Conservation (phyloP, 2,113 vertebrate genomes). For the Upupa epops region DNA sequence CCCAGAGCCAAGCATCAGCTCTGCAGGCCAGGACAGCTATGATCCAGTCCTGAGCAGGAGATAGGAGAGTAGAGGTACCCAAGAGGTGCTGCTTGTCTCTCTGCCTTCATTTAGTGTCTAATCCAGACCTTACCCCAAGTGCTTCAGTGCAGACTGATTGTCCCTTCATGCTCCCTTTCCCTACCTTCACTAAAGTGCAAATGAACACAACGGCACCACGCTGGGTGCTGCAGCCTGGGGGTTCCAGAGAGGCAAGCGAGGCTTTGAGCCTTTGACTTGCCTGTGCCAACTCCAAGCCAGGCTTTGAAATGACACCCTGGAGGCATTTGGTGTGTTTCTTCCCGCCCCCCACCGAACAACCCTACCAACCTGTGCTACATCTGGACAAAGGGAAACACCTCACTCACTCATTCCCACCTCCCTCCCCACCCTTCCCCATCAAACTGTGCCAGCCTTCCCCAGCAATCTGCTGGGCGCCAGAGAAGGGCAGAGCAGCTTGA, state of each 20-base stretch:
- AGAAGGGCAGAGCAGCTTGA: constrained; percentile 16
- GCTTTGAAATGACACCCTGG: neutral
- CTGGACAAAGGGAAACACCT: neutral
- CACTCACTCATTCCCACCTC: neutral
- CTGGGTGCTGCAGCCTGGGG: neutral
- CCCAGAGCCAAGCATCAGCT: neutral
- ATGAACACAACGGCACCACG: neutral
- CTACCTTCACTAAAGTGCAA: constrained; percentile 58
- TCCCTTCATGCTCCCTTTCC: neutral
- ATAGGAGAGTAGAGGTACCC: neutral
- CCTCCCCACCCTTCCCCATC: neutral
- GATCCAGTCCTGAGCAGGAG: neutral
- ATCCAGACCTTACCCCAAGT: neutral
- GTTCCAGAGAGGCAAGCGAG: neutral
- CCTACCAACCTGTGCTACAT: neutral
- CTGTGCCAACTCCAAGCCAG: neutral
- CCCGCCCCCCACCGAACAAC: neutral
- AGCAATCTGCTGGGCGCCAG: neutral
- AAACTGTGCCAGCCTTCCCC: neutral
- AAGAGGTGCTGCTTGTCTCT: neutral
- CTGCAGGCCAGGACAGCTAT: neutral
- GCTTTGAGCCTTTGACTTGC: neutral
- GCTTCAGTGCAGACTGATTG: constrained; percentile 63
- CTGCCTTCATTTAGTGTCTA: neutral
- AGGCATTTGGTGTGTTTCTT: neutral